Evolutionary conservation across 2,888 invertebrate genomes (phyloP), one percentile per base, ranked within the genome.

Genomic region (Lithophane ornitopus): DNA sequence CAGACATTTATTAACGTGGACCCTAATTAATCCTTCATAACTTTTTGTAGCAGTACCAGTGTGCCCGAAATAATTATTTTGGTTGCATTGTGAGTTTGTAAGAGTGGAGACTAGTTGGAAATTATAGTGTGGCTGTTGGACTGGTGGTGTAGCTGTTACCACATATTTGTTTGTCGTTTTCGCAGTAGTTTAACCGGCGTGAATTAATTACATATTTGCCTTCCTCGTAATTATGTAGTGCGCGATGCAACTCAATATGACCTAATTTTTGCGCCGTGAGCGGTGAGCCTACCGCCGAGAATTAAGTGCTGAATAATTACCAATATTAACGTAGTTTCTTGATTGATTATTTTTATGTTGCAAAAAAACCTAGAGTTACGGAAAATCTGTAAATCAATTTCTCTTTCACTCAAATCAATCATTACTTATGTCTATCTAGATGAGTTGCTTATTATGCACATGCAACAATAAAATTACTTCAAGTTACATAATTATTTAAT

Each of bases 141-240:
- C 22, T n/a, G n/a, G 52, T 61, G 46, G 26, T 41, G 69, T 69
- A 69, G 61, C 73, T 65, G 77, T 79, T 80, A 85, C 76, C 81
- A 87, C 89, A 89, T 90, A 90, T 90, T 90, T 91, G 90, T 92
- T 92, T 90, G 85, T 85, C 85, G 89, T 89, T 69, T 67, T 52
- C 22, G 44, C 59, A 69, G 56, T 34, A 87, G 90, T 87, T 92
- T 86, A 91, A 89, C 91, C 85, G 86, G 89, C 85, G 91, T 92
- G 91, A 94, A 94, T 94, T 94, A 94, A 95, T 94, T 91, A 93
- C 91, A 90, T 90, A 92, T 94, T 93, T 93, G 92, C 91, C 82
- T 87, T 80, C 65, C 87, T 87, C 89, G 91, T 94, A 94, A 94
- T 94, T 93, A 94, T 92, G 89, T 90, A 89, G 89, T 71, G 86